phyloP scores from a whole-genome alignment of 1,140 invertebrate species.

The Stegodyphus dumicola region DNA sequence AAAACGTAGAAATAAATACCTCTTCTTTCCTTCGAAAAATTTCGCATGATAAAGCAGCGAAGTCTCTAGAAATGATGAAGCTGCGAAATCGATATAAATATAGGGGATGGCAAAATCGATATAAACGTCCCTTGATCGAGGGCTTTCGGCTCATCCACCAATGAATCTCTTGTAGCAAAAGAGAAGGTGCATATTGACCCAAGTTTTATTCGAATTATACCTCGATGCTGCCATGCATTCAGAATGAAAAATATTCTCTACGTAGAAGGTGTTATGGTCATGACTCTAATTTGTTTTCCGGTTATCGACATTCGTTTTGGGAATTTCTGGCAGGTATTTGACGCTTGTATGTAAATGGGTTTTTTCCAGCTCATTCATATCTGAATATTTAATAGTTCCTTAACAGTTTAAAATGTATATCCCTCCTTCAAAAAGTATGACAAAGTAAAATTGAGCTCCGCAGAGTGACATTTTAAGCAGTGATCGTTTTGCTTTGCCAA shows the following conservation, averaged over 20 bases:
- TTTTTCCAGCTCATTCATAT: not conserved
- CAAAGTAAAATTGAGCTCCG: no score
- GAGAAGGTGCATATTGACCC: constrained; percentile 38
- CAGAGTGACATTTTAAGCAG: no score
- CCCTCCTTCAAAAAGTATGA: no score
- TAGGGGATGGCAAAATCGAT: constrained; percentile 24
- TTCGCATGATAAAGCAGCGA: not conserved
- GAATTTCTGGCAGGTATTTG: constrained; percentile 1
- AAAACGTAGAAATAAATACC: constrained; percentile 40
- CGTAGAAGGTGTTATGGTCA: not conserved
- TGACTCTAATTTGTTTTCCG: constrained; percentile 17
- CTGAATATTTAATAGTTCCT: no score
- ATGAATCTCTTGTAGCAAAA: constrained; percentile 12
- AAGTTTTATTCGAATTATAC: constrained; percentile 27
- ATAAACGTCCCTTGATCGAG: constrained; percentile 11
- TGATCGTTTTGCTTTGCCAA: no score
- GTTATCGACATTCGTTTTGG: constrained; percentile 9
- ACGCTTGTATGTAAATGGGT: not conserved
- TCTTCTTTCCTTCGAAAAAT: constrained; percentile 2
- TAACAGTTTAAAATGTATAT: no score
- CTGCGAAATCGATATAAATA: constrained; percentile 37
- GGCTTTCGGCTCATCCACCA: constrained; percentile 6
- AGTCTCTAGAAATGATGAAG: constrained; percentile 2
- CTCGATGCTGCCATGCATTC: not conserved
- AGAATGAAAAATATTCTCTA: constrained; percentile 14